Percentiles rank a stretch among this genome's conserved stretches.
These are phyloP conservation scores for Onychomys torridus DNA, from an alignment of 2,797 vertebrate genomes.

Conservation along the genomic window DNA sequence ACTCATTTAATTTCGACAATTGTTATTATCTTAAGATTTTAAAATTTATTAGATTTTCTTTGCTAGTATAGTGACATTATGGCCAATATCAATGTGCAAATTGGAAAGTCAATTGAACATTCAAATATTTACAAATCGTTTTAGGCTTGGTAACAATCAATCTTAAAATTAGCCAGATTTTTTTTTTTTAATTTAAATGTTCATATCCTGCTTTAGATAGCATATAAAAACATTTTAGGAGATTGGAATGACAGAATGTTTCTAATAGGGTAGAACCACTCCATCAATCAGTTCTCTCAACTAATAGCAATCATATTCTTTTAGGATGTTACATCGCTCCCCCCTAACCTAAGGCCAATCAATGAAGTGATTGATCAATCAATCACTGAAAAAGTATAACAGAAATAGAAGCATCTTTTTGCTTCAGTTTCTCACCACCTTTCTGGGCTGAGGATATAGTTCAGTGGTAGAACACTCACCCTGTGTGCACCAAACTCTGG, in stretches of 20 bases:
- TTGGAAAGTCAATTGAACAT: constrained; percentile 66
- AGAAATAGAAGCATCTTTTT: not conserved
- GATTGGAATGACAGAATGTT: not conserved
- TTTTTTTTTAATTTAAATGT: constrained; percentile 37
- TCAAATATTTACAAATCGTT: constrained; percentile 67
- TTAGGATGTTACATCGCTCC: not conserved
- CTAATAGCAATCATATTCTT: not conserved
- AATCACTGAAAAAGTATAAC: not conserved
- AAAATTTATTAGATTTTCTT: constrained; percentile 60
- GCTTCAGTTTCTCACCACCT: not conserved
- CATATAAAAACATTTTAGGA: constrained; percentile 29
- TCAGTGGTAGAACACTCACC: not conserved
- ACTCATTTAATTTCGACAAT: constrained; percentile 44
- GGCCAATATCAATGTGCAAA: constrained; percentile 59
- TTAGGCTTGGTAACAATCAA: constrained; percentile 40
- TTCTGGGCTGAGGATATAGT: not conserved
- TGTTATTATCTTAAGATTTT: constrained; percentile 62
- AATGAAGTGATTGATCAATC: not conserved
- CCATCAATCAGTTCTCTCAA: constrained; percentile 52
- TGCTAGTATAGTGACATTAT: not conserved
- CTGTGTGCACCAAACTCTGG: not conserved
- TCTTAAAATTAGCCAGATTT: constrained; percentile 34
- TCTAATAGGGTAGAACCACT: not conserved
- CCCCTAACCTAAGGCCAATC: not conserved
- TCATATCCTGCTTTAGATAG: constrained; percentile 3